Evolutionary conservation across 2,797 vertebrate genomes (phyloP).

Genomic region (Mormyrus hasselquistii): DNA sequence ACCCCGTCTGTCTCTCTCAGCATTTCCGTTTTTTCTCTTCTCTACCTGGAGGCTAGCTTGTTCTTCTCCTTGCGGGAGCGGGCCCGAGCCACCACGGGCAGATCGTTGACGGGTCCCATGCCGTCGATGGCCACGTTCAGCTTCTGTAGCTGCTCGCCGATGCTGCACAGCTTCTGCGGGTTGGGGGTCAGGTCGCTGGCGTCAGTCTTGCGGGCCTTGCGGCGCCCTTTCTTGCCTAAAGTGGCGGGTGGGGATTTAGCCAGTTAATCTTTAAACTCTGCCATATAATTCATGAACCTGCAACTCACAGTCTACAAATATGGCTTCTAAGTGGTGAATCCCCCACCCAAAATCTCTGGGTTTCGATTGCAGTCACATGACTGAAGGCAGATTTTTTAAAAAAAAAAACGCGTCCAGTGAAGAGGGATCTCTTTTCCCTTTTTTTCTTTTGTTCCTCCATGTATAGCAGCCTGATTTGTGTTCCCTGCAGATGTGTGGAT

Average conservation of each 20-base stretch:
- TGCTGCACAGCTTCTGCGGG: slow-evolving; percentile 63
- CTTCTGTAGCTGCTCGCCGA: slow-evolving; percentile 65
- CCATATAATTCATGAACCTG: neutral
- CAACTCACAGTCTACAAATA: neutral
- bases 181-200: slow-evolving; percentile 66
- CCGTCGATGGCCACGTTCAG: slow-evolving; percentile 63
- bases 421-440: neutral
- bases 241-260: neutral
- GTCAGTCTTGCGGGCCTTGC: slow-evolving; percentile 62
- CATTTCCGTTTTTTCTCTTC: neutral
- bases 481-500: neutral
- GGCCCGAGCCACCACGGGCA: slow-evolving; percentile 58
- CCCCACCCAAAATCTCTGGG: neutral
- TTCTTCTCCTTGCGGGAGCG: slow-evolving; percentile 68
- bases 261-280: neutral
- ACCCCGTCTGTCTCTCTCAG: neutral
- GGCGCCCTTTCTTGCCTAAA: slow-evolving; percentile 59
- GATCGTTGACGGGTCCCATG: slow-evolving; percentile 61
- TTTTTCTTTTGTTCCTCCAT: neutral
- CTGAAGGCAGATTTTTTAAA: neutral
- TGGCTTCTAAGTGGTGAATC: neutral
- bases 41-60: slow-evolving; percentile 66
- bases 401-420: neutral
- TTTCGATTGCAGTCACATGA: neutral
- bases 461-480: neutral